These are phyloP conservation scores for Corythornis madagascariensis DNA, from an alignment of 2,113 vertebrate genomes.

Conservation along the genomic window DNA sequence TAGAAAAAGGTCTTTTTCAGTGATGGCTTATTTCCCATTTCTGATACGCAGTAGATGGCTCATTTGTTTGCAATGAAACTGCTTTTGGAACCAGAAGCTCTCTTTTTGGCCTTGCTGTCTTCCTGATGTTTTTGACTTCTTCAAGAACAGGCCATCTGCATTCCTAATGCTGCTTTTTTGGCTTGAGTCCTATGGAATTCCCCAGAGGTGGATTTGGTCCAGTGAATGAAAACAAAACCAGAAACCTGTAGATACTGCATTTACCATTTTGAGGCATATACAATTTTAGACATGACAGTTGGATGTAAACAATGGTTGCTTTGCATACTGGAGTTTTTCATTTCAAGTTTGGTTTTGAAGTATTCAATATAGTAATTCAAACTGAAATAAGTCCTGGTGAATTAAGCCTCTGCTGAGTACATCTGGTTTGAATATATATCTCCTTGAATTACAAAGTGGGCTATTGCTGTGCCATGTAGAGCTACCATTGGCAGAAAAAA, in stretches of 20 bases:
- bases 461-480: neutral
- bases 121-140: neutral
- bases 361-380: neutral
- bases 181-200: neutral
- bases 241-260: neutral
- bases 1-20: neutral
- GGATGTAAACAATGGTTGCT: neutral
- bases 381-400: neutral
- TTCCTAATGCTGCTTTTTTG: neutral
- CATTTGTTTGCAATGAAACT: neutral
- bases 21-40: neutral
- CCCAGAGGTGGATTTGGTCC: neutral
- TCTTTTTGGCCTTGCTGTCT: neutral
- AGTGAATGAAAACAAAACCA: neutral
- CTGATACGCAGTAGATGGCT: neutral
- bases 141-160: neutral
- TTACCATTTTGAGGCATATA: neutral
- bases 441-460: neutral
- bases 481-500: neutral
- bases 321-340: neutral
- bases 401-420: neutral
- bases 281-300: neutral
- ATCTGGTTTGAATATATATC: neutral
- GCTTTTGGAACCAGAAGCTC: neutral
- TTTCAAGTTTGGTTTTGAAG: neutral